A percentile compares a stretch with the other conserved stretches of the same genome.
Conservation (phyloP, 2,888 invertebrate genomes). For the Helobdella robusta region DNA sequence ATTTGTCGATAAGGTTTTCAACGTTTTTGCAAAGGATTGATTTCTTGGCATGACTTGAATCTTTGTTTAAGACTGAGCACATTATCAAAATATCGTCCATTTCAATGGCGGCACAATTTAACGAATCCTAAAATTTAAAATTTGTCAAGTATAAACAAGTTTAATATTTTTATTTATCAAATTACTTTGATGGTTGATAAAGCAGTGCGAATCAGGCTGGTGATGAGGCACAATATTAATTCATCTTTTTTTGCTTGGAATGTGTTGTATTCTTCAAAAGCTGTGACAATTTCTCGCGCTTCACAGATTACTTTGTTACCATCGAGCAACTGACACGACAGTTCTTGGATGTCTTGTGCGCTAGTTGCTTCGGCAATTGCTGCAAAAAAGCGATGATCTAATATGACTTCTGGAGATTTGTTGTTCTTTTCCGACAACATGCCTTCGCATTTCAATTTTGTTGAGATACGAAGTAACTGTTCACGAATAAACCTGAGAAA, state of each 20-base stretch:
- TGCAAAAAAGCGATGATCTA: constrained; percentile 1
- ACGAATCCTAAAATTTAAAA: constrained; percentile 6
- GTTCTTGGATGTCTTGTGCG: constrained; percentile 4
- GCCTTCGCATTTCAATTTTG: constrained; percentile 19
- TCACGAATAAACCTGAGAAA: constrained; percentile 15
- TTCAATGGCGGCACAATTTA: constrained; percentile 17
- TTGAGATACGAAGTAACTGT: constrained; percentile 17
- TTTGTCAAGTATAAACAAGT: not conserved
- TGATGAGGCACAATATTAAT: constrained; percentile 7
- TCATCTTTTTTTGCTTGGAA: not conserved
- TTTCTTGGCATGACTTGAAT: not conserved
- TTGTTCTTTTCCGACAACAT: not conserved
- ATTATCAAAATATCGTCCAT: constrained; percentile 13
- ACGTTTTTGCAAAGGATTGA: constrained; percentile 19
- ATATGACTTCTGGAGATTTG: not conserved
- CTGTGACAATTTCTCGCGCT: constrained; percentile 13
- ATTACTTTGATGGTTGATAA: constrained; percentile 12
- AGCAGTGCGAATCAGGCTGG: constrained; percentile 17
- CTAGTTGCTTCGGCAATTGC: constrained; percentile 12
- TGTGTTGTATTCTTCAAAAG: not conserved
- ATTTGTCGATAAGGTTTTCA: constrained; percentile 16
- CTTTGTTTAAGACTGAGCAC: not conserved
- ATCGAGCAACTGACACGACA: constrained; percentile 19
- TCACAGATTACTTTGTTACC: constrained; percentile 14
- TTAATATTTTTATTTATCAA: not conserved